Base-by-base conservation (phyloP, 2,797 vertebrate species). In the Pipistrellus pygmaeus region DNA sequence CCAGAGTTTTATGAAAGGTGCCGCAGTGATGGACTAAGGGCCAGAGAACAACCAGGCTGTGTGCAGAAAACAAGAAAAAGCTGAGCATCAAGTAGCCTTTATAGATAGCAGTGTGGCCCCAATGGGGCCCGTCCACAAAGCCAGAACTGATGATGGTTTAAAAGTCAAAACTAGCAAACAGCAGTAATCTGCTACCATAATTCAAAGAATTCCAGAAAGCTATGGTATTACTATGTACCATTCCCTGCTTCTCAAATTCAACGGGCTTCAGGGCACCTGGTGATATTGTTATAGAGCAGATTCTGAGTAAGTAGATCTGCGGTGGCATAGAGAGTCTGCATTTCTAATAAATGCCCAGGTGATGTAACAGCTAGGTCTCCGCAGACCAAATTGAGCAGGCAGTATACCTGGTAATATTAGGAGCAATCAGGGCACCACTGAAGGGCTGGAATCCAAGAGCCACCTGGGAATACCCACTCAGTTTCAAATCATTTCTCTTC, bases 401-500 rank as follows among this genome's bases (percentile, higher is more conserved):
- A 84, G 55, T 38, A 2, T 68, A 27, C 32, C 5, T 41, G 13
- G 18, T 66, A 14, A 73, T 21, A 77, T 62, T 57, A 32, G 46
- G 48, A 71, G 51, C 30, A 57, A 84, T 44, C 1, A 0, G 46
- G 21, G 11, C 41, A 53, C 88, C 38, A 6, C 30, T 30, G 6
- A 80, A 60, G 41, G 32, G 20, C 57, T 68, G 14, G 32, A 80
- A 88, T 25, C 23, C 48, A 35, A 57, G 55, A 68, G 2, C 38
- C 41, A 57, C 64, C 38, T 53, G 41, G 30, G 62, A 87, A 76
- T 27, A 84, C 77, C 71, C 81, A 80, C 15, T 86, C 25, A 51
- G 4, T 83, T 95, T 88, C 17, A 17, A 88, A 75, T 78, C n/a
- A 60, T 88, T 83, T 85, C 41, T 72, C 57, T 84, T 84, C 38